These are phyloP conservation scores for Myiothlypis coronata DNA, from an alignment of 2,797 vertebrate genomes.

Conservation along the genomic window DNA sequence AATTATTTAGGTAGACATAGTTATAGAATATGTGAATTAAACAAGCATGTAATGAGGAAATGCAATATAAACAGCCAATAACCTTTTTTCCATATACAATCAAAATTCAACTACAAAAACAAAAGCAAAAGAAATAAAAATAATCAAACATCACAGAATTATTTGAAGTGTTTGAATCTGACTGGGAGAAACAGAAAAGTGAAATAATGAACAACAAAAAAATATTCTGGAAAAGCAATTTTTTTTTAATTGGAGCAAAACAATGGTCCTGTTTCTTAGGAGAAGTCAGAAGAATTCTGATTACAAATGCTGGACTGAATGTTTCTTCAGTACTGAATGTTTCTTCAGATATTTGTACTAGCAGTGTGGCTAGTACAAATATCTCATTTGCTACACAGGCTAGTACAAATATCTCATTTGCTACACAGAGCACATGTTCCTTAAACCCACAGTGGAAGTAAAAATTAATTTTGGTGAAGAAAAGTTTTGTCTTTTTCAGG, in stretches of 20 bases:
- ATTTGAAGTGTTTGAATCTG: background rate
- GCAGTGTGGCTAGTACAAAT: background rate
- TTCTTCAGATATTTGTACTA: background rate
- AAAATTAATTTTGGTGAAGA: background rate
- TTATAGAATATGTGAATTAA: background rate
- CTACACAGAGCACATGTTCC: background rate
- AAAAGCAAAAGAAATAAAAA: background rate
- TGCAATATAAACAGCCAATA: background rate
- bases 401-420: background rate
- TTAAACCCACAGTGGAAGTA: background rate
- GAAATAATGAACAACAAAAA: background rate
- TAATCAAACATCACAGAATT: background rate
- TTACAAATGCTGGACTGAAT: background rate
- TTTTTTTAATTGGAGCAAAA: background rate
- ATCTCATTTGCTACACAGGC: background rate
- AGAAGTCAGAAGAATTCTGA: background rate
- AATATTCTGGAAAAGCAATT: background rate
- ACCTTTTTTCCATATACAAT: background rate
- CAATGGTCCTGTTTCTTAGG: background rate
- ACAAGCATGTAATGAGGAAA: background rate
- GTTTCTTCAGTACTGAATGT: background rate
- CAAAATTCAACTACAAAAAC: background rate
- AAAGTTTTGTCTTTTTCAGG: background rate
- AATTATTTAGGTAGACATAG: background rate
- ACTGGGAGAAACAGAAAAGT: background rate